Evolutionary conservation across 1,140 invertebrate species (phyloP).

Genomic region (Hylaeus anthracinus): DNA sequence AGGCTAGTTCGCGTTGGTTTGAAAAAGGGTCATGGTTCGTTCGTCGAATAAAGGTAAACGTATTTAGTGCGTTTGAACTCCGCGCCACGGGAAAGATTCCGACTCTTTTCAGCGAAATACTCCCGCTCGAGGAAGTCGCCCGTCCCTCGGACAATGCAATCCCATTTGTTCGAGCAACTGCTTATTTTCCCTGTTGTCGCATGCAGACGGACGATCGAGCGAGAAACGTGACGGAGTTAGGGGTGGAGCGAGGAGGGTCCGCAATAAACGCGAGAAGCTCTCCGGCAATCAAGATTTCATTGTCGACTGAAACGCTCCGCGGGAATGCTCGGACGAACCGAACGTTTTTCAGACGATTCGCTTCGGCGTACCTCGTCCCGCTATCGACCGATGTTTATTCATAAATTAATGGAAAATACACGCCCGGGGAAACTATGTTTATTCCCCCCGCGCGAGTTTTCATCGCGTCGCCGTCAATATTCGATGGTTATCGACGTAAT

Average conservation of each 20-base stretch:
- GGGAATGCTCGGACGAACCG: constrained; percentile 9
- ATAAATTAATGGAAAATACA: neutral
- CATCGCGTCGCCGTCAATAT: neutral
- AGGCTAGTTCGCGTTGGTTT: constrained; percentile 10
- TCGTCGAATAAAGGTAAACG: constrained; percentile 27
- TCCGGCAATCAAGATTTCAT: constrained; percentile 18
- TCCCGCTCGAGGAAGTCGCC: constrained; percentile 37
- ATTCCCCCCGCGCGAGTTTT: neutral
- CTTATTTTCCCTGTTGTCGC: constrained; percentile 51
- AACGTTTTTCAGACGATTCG: constrained; percentile 25
- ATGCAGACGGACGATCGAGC: constrained; percentile 22
- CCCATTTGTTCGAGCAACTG: constrained; percentile 58
- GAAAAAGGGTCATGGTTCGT: neutral
- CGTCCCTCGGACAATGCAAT: constrained; percentile 52
- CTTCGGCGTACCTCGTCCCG: neutral
- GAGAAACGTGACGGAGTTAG: neutral
- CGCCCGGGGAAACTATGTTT: constrained; percentile 13
- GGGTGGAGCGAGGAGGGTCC: neutral
- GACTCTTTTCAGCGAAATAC: constrained; percentile 46
- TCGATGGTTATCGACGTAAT: constrained; percentile 4
- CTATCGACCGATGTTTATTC: constrained; percentile 3
- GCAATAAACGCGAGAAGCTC: constrained; percentile 24
- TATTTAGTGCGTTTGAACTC: constrained; percentile 56
- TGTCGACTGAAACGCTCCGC: constrained; percentile 3
- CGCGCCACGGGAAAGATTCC: constrained; percentile 48